A percentile compares a stretch with the other conserved stretches of the same genome.
Conservation (phyloP, 1,140 invertebrate genomes). For the Agrilus planipennis region DNA sequence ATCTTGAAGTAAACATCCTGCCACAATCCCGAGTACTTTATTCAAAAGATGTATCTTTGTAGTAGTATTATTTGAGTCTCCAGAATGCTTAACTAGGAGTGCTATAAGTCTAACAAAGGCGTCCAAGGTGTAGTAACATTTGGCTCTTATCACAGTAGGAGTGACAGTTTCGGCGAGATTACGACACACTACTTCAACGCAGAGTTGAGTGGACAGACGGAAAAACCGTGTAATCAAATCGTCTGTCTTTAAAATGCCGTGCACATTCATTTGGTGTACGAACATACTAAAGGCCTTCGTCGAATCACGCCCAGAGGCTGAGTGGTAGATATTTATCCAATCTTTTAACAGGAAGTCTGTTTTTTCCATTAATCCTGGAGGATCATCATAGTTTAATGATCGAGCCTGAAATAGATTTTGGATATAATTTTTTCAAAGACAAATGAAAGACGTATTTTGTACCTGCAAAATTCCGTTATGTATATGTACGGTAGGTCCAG, state of each 20-base stretch:
- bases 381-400: conserved; percentile 85
- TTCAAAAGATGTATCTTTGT: conserved; percentile 96
- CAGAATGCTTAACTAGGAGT: conserved; percentile 90
- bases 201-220: conserved; percentile 91
- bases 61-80: conserved; percentile 74
- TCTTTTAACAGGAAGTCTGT: conserved; percentile 88
- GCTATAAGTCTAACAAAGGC: conserved; percentile 91
- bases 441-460: no score
- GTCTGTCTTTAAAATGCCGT: conserved; percentile 94
- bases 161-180: conserved; percentile 39
- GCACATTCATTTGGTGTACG: conserved; percentile 92
- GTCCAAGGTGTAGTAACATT: conserved; percentile 93
- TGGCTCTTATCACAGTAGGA: conserved; percentile 58
- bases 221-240: conserved; percentile 96
- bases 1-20: conserved; percentile 88
- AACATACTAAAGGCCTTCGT: conserved; percentile 90
- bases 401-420: conserved; percentile 39
- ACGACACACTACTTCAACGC: conserved; percentile 89
- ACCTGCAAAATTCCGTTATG: conserved; percentile 83
- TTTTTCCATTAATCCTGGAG: conserved; percentile 87
- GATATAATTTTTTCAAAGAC: no score
- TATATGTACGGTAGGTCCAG: conserved; percentile 77
- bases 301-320: conserved; percentile 67
- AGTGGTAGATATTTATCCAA: conserved; percentile 88
- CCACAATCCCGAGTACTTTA: conserved; percentile 91